Percentiles rank a stretch among this genome's conserved stretches.
phyloP scores from a whole-genome alignment of 1,140 invertebrate species.

The Agraylea sexmaculata region DNA sequence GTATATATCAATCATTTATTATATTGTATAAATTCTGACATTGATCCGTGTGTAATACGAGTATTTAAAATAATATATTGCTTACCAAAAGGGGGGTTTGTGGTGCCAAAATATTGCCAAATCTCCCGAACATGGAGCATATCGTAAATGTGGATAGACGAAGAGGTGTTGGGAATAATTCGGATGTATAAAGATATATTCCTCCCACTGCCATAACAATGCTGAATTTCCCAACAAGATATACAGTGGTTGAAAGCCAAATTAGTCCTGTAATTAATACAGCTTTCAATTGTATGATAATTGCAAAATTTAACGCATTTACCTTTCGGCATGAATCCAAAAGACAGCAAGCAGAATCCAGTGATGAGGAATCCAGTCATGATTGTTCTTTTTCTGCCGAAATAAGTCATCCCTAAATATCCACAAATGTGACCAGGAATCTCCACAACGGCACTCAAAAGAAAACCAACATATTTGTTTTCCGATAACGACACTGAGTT shows the following conservation, averaged over 20 bases:
- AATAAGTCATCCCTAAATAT: not conserved
- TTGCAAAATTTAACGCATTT: not conserved
- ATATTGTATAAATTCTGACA: no score
- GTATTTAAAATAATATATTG: no score
- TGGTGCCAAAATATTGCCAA: conserved; percentile 57
- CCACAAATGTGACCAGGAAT: conserved; percentile 9
- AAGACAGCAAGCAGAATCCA: not conserved
- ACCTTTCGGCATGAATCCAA: not conserved
- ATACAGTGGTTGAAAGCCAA: conserved; percentile 19
- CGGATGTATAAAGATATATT: conserved; percentile 50
- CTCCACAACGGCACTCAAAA: conserved; percentile 1
- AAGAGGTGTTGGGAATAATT: conserved; percentile 52
- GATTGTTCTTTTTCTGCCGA: not conserved
- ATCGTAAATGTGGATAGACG: conserved; percentile 47
- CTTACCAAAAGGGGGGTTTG: conserved; percentile 49
- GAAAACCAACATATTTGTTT: conserved; percentile 1
- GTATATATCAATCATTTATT: no score
- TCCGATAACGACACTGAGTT: not conserved
- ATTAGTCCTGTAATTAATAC: conserved; percentile 3
- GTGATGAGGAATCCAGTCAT: not conserved
- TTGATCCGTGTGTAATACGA: no score
- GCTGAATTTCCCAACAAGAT: conserved; percentile 53
- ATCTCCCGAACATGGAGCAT: conserved; percentile 53
- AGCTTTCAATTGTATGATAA: not conserved
- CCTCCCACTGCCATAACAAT: conserved; percentile 49